phyloP scores from a whole-genome alignment of 2,888 invertebrate genomes.

The Spisula solida region DNA sequence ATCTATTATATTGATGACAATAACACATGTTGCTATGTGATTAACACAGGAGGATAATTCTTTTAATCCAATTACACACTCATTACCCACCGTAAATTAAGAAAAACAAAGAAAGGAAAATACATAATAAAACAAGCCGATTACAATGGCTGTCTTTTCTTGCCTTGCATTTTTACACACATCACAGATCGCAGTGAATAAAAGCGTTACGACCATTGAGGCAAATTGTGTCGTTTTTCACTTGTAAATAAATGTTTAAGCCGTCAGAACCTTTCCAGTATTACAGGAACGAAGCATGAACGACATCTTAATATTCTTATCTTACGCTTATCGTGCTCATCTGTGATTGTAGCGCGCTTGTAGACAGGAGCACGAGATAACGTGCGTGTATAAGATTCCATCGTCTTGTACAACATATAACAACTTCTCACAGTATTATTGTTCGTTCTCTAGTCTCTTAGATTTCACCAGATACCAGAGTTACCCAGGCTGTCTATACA shows the following conservation, averaged over 20 bases:
- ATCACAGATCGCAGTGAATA: not conserved
- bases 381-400: slow-evolving; percentile 35
- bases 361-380: slow-evolving; percentile 44
- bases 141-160: not conserved
- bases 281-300: slow-evolving; percentile 35
- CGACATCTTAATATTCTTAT: slow-evolving; percentile 50
- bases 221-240: slow-evolving; percentile 15
- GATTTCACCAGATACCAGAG: not conserved
- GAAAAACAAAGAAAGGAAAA: slow-evolving; percentile 4
- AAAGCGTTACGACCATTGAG: not conserved
- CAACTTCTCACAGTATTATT: slow-evolving; percentile 20
- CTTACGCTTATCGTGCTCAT: slow-evolving; percentile 36
- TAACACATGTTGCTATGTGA: slow-evolving; percentile 5
- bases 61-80: slow-evolving; percentile 1
- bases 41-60: not conserved
- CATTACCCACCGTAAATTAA: slow-evolving; percentile 5
- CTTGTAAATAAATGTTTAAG: not conserved
- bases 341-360: slow-evolving; percentile 23
- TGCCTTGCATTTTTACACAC: not conserved
- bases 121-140: not conserved
- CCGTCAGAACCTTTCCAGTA: slow-evolving; percentile 11
- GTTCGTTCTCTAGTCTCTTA: not conserved
- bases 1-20: not conserved
- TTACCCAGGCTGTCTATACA: not conserved
- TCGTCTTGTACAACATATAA: slow-evolving; percentile 15